Conservation (phyloP, 2,888 invertebrate genomes). For the Melitaea athalia region DNA sequence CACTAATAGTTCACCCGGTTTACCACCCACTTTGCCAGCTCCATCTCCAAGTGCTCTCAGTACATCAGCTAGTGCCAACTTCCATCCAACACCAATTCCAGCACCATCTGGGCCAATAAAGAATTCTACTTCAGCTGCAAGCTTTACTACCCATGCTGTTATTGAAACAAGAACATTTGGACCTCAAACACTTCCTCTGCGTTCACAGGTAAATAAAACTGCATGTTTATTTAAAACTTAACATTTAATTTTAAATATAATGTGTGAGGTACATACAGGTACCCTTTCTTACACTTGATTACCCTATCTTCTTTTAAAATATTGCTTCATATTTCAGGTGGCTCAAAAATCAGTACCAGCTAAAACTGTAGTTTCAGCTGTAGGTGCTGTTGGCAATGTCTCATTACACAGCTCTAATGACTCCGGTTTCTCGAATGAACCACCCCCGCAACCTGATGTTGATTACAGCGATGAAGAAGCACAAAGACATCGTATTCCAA, state of each 20-base stretch:
- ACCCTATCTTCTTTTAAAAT: background rate
- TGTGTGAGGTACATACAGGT: background rate
- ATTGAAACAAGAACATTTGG: conserved; percentile 76
- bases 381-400: conserved; percentile 85
- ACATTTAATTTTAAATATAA: background rate
- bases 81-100: conserved; percentile 70
- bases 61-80: conserved; percentile 85
- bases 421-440: conserved; percentile 95
- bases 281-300: background rate
- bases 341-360: conserved; percentile 74
- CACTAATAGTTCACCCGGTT: conserved; percentile 81
- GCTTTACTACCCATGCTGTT: conserved; percentile 78
- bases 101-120: conserved; percentile 71
- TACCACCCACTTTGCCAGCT: conserved; percentile 88
- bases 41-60: conserved; percentile 85
- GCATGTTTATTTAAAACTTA: background rate
- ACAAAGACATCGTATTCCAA: conserved; percentile 83
- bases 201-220: conserved; percentile 64
- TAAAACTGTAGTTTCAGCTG: conserved; percentile 73
- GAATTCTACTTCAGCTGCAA: conserved; percentile 83
- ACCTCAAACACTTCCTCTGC: conserved; percentile 76
- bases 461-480: conserved; percentile 96
- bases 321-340: conserved; percentile 50
- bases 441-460: conserved; percentile 93
- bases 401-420: conserved; percentile 95